Percentiles rank a stretch among this genome's conserved stretches.
phyloP scores from a whole-genome alignment of 1,140 invertebrate species.

The Cardiocondyla obscurior region DNA sequence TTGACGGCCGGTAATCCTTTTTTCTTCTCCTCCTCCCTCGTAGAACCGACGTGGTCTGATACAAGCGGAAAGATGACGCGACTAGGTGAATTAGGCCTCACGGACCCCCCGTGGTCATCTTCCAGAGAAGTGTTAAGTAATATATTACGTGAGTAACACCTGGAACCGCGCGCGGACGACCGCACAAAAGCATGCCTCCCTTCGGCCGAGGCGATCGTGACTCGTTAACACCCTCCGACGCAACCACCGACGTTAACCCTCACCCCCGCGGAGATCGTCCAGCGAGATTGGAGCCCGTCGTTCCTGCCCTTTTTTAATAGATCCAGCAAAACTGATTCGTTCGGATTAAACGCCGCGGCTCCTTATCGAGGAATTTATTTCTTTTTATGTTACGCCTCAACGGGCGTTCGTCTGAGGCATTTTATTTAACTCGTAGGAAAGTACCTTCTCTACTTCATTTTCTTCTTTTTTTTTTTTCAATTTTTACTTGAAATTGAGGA shows the following conservation, averaged over 20 bases:
- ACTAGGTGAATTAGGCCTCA: slow-evolving; percentile 69
- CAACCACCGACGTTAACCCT: slow-evolving; percentile 49
- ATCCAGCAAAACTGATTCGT: slow-evolving; percentile 44
- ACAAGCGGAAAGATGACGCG: slow-evolving; percentile 58
- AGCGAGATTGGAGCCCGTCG: slow-evolving; percentile 37
- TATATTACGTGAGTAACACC: slow-evolving; percentile 79
- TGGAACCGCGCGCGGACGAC: slow-evolving; percentile 71
- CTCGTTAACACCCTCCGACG: slow-evolving; percentile 70
- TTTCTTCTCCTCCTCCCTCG: not conserved
- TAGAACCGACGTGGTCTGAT: slow-evolving; percentile 28
- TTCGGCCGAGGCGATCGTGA: slow-evolving; percentile 69
- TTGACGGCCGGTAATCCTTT: not conserved
- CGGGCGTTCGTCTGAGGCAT: not conserved
- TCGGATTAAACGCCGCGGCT: slow-evolving; percentile 24
- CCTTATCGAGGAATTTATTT: slow-evolving; percentile 24
- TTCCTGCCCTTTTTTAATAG: slow-evolving; percentile 44
- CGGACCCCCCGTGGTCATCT: slow-evolving; percentile 71
- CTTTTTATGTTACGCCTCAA: not conserved
- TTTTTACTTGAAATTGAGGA: no score
- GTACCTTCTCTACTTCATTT: no score
- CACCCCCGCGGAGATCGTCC: slow-evolving; percentile 33
- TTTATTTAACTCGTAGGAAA: not conserved
- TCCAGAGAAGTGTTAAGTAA: slow-evolving; percentile 80
- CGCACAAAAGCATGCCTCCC: slow-evolving; percentile 69
- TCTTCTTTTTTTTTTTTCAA: no score